Conservation (phyloP, 1,140 invertebrate genomes). For the Branchinecta lindahli region DNA sequence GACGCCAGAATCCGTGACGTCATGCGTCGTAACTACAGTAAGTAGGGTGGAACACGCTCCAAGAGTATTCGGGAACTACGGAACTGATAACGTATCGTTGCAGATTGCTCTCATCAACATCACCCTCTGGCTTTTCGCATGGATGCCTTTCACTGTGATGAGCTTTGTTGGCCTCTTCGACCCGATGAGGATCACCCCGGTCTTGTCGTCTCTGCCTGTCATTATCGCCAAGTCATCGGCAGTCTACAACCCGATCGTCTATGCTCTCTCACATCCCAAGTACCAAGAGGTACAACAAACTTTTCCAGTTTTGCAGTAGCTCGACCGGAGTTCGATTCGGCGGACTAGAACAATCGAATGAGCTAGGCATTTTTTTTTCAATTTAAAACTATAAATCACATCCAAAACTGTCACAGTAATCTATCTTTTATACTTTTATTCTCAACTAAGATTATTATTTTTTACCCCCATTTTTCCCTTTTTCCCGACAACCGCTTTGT, state of each 20-base stretch:
- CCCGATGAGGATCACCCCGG: constrained; percentile 27
- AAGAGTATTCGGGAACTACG: no score
- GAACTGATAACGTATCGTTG: constrained; percentile 5
- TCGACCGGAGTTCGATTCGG: background rate
- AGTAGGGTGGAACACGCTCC: no score
- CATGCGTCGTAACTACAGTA: no score
- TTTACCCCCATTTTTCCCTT: no score
- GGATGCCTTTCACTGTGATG: constrained; percentile 64
- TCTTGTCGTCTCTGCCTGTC: constrained; percentile 11
- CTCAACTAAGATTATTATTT: no score
- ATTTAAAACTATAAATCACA: no score
- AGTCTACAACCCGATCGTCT: constrained; percentile 20
- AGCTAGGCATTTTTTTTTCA: no score
- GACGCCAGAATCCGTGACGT: no score
- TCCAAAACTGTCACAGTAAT: no score
- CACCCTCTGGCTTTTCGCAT: constrained; percentile 62
- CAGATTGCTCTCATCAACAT: constrained; percentile 64
- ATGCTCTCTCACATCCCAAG: constrained; percentile 20
- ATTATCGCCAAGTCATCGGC: constrained; percentile 19
- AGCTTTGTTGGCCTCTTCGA: constrained; percentile 56
- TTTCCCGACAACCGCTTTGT: no score
- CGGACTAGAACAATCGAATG: no score
- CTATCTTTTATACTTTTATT: no score
- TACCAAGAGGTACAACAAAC: constrained; percentile 16
- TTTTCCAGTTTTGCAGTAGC: background rate